phyloP scores from a whole-genome alignment of 1,140 invertebrate species.

The Diachasma alloeum region DNA sequence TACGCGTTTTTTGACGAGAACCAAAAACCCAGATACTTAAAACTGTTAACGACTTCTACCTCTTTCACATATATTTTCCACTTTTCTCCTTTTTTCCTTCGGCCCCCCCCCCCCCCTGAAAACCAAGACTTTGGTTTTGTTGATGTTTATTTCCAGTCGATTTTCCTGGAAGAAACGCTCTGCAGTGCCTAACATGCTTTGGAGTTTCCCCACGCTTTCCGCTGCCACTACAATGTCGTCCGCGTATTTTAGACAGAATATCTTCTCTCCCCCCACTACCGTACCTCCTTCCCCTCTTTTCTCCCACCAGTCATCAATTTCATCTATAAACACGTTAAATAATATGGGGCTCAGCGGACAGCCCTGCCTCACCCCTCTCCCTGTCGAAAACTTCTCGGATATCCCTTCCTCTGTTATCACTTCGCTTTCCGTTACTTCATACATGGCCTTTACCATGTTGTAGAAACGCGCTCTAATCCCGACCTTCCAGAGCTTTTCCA shows the following conservation, averaged over 20 bases:
- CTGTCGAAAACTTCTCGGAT: background rate
- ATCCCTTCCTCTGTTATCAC: background rate
- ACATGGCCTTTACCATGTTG: too few relatives aligned
- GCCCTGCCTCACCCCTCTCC: background rate
- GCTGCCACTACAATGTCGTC: constrained; percentile 15
- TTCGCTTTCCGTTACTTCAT: background rate
- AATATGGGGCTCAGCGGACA: background rate
- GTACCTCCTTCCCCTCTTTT: background rate
- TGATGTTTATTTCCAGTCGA: background rate
- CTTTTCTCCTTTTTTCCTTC: too few relatives aligned
- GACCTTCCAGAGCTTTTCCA: too few relatives aligned
- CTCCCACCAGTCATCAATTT: constrained; percentile 1
- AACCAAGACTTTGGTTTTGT: background rate
- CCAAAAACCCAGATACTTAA: too few relatives aligned
- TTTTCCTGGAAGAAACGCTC: background rate
- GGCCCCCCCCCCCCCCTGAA: background rate
- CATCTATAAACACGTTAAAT: constrained; percentile 12
- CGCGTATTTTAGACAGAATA: constrained; percentile 7
- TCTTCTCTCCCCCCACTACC: constrained; percentile 1
- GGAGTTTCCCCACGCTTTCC: too few relatives aligned
- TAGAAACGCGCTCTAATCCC: too few relatives aligned
- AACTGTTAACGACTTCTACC: too few relatives aligned
- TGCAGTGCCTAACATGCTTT: background rate
- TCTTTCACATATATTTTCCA: too few relatives aligned
- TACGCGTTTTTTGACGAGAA: too few relatives aligned